These are phyloP conservation scores for Phortica variegata DNA, from an alignment of 1,140 invertebrate species.

Conservation along the genomic window DNA sequence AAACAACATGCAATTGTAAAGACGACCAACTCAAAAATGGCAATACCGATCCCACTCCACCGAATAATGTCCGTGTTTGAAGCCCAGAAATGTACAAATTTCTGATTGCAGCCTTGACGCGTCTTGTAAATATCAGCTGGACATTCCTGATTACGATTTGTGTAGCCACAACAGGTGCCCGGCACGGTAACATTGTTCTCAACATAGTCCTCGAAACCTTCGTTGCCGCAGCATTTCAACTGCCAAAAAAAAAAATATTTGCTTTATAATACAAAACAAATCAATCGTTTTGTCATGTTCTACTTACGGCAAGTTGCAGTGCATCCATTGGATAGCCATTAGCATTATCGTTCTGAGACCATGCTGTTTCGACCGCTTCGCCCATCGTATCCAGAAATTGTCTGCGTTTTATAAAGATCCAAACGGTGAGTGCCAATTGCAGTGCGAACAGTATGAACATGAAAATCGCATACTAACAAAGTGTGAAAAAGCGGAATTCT, in stretches of 20 bases:
- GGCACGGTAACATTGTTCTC: slow-evolving; percentile 13
- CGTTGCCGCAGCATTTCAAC: slow-evolving; percentile 67
- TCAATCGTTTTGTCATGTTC: background rate
- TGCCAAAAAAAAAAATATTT: slow-evolving; percentile 42
- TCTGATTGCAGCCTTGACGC: slow-evolving; percentile 23
- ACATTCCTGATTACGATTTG: slow-evolving; percentile 34
- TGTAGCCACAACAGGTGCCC: slow-evolving; percentile 56
- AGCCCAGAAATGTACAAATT: slow-evolving; percentile 33
- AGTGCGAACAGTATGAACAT: slow-evolving; percentile 65
- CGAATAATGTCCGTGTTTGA: slow-evolving; percentile 35
- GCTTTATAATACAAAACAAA: background rate
- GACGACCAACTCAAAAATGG: slow-evolving; percentile 38
- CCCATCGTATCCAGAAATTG: slow-evolving; percentile 57
- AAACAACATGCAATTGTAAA: slow-evolving; percentile 31
- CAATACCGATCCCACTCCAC: slow-evolving; percentile 39
- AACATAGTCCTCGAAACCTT: slow-evolving; percentile 54
- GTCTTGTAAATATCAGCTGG: slow-evolving; percentile 32
- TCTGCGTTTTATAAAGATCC: slow-evolving; percentile 60
- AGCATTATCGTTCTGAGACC: slow-evolving; percentile 30
- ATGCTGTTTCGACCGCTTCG: slow-evolving; percentile 54
- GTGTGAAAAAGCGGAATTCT: slow-evolving; percentile 2
- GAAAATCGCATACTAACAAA: slow-evolving; percentile 65
- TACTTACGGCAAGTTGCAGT: slow-evolving; percentile 41
- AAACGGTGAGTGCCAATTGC: slow-evolving; percentile 65
- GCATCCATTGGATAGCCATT: slow-evolving; percentile 36